A percentile compares a stretch with the other conserved stretches of the same genome.
Conservation (phyloP, 1,140 invertebrate genomes). For the Melipona quadrifasciata region DNA sequence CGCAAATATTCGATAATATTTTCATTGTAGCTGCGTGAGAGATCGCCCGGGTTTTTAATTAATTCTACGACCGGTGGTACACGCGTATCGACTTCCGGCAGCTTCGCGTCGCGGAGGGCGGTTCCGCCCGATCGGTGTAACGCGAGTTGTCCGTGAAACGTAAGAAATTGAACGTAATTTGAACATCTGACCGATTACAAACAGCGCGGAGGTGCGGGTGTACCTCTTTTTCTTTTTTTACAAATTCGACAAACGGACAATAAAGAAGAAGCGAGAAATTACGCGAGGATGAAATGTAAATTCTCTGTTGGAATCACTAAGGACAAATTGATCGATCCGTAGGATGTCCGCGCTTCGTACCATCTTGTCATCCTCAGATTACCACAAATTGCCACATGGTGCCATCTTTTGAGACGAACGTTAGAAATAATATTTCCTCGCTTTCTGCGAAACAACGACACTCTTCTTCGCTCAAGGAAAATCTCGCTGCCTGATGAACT, state of each 20-base stretch:
- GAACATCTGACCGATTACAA: too few species aligned
- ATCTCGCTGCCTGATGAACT: background rate
- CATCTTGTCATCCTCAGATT: background rate
- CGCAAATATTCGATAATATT: slow-evolving; percentile 54
- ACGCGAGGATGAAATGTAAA: too few species aligned
- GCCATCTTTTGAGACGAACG: background rate
- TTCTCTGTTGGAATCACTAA: too few species aligned
- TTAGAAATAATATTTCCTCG: background rate
- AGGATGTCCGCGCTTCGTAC: background rate
- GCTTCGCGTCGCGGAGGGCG: background rate
- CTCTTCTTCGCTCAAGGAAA: background rate
- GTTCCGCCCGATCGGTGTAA: background rate
- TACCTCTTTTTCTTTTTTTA: background rate
- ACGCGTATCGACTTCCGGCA: slow-evolving; percentile 33
- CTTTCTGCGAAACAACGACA: too few species aligned
- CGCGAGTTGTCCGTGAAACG: background rate
- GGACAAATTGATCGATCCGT: too few species aligned
- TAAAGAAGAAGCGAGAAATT: too few species aligned
- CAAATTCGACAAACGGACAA: background rate
- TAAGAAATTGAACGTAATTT: background rate
- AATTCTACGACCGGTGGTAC: slow-evolving; percentile 4
- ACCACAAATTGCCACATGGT: too few species aligned
- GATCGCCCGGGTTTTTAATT: slow-evolving; percentile 45
- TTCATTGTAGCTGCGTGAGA: slow-evolving; percentile 35
- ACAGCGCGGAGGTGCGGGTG: background rate